These are phyloP conservation scores for Tenthredo scrophulariae DNA, from an alignment of 2,888 invertebrate species.

Conservation along the genomic window DNA sequence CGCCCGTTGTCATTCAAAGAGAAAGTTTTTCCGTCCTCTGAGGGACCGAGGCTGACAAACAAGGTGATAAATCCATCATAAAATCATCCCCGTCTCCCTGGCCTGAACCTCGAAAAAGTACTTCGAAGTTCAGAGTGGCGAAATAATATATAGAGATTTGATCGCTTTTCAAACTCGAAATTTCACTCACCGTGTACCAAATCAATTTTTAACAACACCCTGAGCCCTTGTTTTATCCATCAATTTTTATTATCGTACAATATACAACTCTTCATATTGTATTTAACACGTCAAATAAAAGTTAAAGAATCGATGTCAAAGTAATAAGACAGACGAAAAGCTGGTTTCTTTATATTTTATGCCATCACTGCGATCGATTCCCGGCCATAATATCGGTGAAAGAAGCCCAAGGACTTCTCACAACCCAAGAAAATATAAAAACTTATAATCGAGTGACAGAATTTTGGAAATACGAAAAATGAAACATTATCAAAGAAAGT, in stretches of 20 bases:
- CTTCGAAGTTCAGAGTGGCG: constrained; percentile 27
- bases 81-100: constrained; percentile 41
- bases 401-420: no score
- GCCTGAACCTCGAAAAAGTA: constrained; percentile 27
- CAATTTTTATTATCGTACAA: not conserved
- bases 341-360: no score
- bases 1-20: constrained; percentile 50
- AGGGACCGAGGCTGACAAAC: constrained; percentile 48
- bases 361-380: no score
- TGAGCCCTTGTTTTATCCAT: not conserved
- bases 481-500: no score
- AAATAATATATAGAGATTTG: constrained; percentile 47
- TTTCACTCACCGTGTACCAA: not conserved
- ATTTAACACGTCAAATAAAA: no score
- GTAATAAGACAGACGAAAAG: no score
- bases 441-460: no score
- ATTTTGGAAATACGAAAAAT: no score
- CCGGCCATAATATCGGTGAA: no score
- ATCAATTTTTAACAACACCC: not conserved
- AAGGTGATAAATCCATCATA: constrained; percentile 55
- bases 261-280: not conserved
- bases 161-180: constrained; percentile 29
- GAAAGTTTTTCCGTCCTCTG: constrained; percentile 47
- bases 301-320: no score
- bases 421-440: no score